Conservation (phyloP, 1,140 invertebrate genomes). For the Megalopta genalis region DNA sequence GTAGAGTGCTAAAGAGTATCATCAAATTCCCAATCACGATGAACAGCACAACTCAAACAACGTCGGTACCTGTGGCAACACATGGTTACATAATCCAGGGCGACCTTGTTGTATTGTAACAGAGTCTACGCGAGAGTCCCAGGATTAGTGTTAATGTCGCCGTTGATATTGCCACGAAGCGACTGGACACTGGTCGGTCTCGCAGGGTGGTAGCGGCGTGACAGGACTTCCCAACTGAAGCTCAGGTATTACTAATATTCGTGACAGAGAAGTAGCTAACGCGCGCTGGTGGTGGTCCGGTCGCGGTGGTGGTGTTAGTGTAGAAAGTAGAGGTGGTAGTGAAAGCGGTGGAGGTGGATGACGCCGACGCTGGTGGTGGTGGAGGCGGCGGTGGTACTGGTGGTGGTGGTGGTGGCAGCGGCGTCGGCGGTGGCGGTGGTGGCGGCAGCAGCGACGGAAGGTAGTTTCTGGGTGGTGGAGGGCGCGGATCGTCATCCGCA, state of each 20-base stretch:
- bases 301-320: slow-evolving; percentile 29
- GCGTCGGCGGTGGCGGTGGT: slow-evolving; percentile 6
- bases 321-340: slow-evolving; percentile 49
- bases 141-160: slow-evolving; percentile 24
- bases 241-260: slow-evolving; percentile 6
- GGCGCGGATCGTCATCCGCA: slow-evolving; percentile 67
- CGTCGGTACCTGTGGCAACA: background rate
- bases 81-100: slow-evolving; percentile 3
- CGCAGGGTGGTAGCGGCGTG: background rate
- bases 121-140: no score
- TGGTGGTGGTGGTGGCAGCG: slow-evolving; percentile 18
- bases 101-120: slow-evolving; percentile 8
- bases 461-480: slow-evolving; percentile 67
- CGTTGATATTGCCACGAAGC: background rate
- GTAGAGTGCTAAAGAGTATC: no score
- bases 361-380: slow-evolving; percentile 21
- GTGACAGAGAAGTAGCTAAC: background rate
- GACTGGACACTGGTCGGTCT: background rate
- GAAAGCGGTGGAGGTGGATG: slow-evolving; percentile 49
- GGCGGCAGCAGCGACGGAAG: slow-evolving; percentile 54
- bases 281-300: background rate
- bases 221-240: slow-evolving; percentile 14
- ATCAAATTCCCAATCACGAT: background rate
- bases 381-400: background rate
- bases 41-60: background rate